Base-by-base conservation (phyloP, 2,888 invertebrate genomes). In the Creontiades dilutus region DNA sequence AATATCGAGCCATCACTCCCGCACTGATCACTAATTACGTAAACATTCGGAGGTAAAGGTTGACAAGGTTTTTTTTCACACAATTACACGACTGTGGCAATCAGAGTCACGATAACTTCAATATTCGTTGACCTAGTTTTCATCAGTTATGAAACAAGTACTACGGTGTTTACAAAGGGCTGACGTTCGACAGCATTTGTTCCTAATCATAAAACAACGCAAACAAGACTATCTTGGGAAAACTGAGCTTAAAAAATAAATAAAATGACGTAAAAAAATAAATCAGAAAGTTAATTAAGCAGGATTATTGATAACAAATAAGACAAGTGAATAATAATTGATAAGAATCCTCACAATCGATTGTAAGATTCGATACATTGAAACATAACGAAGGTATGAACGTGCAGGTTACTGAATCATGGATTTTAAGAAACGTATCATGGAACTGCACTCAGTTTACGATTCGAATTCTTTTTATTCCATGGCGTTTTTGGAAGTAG, bases 51-150 rank as follows among this genome's bases (percentile, higher is more conserved):
- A 37, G 27, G 52, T 23, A 19, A 12, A 48, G 81, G 81, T 84
- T 23, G 27, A 19, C n/a, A 23, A 55, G 57, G 37, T 19, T 19
- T 52, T 55, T 84, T 84, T 46, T 82, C 84, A 23, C 84, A 84
- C 84, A 52, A 52, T 84, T 84, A 55, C 27, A 84, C 27, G 84
- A 19, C 84, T 84, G 84, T 52, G 84, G 84, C 52, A 52, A 84
- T 84, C 55, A 84, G 52, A 84, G 84, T n/a, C 48, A 52, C 12
- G 23, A 37, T 84, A 23, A 84, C 23, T 84, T 46, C 46, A 47
- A 27, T 86, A 61, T 86, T 61, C 86, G 86, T 86, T 86, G 86
- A 86, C 86, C 86, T 86, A 86, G 68, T 86, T 86, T 68, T 46
- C 86, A 61, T 37, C 68, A n/a, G 57, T 86, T 86, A 68, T 68